A percentile compares a stretch with the other conserved stretches of the same genome.
Evolutionary conservation across 2,113 vertebrate genomes (phyloP).

Genomic region (Myrmecophaga tridactyla): DNA sequence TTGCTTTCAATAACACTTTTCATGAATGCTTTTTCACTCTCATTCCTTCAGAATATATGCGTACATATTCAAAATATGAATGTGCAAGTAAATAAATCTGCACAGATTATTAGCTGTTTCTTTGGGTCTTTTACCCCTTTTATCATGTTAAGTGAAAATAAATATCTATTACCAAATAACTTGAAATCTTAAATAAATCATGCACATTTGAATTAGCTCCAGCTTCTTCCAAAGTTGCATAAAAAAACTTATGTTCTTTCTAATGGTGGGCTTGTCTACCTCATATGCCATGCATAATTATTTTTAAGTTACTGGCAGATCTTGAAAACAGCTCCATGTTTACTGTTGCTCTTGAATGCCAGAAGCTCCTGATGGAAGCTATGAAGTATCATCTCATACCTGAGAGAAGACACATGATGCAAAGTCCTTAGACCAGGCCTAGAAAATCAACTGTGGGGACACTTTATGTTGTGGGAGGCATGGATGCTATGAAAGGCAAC

Average conservation of each 20-base stretch:
- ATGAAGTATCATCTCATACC: conserved; percentile 99
- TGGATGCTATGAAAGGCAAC: conserved; percentile 95
- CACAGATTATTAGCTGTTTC: neutral
- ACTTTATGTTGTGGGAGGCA: conserved; percentile 96
- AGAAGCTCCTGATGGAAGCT: conserved; percentile 97
- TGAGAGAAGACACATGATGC: conserved; percentile 94
- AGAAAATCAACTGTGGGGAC: conserved; percentile 98
- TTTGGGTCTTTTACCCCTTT: neutral
- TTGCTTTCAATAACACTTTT: neutral
- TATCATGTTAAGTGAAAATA: neutral
- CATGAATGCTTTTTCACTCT: neutral
- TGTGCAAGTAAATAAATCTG: neutral
- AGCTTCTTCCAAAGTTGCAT: neutral
- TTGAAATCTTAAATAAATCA: conserved; percentile 5
- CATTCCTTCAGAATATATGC: neutral
- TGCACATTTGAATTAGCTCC: neutral
- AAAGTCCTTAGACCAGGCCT: conserved; percentile 96
- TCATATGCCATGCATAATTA: neutral
- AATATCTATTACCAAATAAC: neutral
- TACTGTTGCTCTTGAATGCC: conserved; percentile 94
- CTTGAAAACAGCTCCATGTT: conserved; percentile 98
- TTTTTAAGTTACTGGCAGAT: conserved; percentile 93
- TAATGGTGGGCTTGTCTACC: neutral
- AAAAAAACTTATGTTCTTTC: neutral
- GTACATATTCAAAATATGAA: neutral